These are phyloP conservation scores for Mixornis gularis DNA, from an alignment of 2,113 vertebrate genomes.

Conservation along the genomic window DNA sequence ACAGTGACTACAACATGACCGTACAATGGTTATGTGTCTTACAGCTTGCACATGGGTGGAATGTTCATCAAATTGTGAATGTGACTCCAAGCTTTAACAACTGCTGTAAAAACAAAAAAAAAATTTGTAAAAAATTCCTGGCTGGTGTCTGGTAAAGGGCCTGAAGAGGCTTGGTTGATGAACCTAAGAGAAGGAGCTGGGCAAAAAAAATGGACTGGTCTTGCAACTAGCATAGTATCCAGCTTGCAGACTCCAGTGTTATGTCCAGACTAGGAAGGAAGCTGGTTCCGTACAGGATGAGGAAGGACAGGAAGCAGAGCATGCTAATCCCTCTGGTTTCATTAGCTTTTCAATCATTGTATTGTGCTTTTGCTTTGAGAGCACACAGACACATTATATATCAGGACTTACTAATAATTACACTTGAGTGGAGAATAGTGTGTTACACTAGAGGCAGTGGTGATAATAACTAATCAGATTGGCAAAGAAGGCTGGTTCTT, in stretches of 20 bases:
- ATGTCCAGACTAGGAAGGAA: neutral
- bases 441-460: neutral
- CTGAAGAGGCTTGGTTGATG: neutral
- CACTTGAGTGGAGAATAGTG: neutral
- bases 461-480: neutral
- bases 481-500: neutral
- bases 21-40: neutral
- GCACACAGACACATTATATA: neutral
- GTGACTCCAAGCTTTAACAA: neutral
- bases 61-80: neutral
- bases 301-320: neutral
- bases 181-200: neutral
- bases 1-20: neutral
- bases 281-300: neutral
- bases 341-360: neutral
- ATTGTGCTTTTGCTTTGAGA: neutral
- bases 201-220: neutral
- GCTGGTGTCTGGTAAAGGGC: neutral
- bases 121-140: neutral
- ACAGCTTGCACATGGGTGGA: neutral
- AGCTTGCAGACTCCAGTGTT: neutral
- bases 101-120: neutral
- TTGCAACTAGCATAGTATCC: neutral
- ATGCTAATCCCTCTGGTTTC: neutral
- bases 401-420: neutral